These are phyloP conservation scores for Microvelia longipes DNA, from an alignment of 1,140 invertebrate species.

Conservation along the genomic window DNA sequence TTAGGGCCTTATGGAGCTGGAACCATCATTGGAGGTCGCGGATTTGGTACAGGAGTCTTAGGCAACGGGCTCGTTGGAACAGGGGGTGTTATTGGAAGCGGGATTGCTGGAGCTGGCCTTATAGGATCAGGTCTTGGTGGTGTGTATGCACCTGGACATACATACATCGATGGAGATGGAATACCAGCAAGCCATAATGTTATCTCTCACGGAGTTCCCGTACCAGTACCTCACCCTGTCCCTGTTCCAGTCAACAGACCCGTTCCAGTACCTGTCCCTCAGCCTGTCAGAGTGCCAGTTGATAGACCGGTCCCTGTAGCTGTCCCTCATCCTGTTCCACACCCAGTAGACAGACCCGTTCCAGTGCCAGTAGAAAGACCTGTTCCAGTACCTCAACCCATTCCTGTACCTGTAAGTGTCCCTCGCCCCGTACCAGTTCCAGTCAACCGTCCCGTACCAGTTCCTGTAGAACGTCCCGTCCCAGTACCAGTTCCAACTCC, in stretches of 20 bases:
- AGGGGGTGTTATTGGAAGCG: too few species aligned
- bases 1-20: too few species aligned
- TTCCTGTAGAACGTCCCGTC: constrained; percentile 48
- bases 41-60: too few species aligned
- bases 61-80: too few species aligned
- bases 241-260: constrained; percentile 34
- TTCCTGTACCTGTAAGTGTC: constrained; percentile 32
- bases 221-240: constrained; percentile 39
- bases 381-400: too few species aligned
- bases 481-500: constrained; percentile 32
- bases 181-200: constrained; percentile 28
- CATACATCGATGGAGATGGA: constrained; percentile 22
- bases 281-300: constrained; percentile 43
- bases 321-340: constrained; percentile 33
- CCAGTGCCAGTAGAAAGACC: too few species aligned
- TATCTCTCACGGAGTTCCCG: constrained; percentile 34
- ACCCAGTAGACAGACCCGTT: constrained; percentile 33
- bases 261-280: constrained; percentile 35
- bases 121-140: too few species aligned
- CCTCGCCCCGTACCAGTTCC: constrained; percentile 44
- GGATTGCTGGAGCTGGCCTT: too few species aligned
- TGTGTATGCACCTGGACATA: too few species aligned
- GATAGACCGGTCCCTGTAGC: constrained; percentile 43
- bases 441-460: constrained; percentile 45
- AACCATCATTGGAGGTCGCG: too few species aligned